Evolutionary conservation across 2,888 invertebrate genomes (phyloP).

Genomic region (Aphodius granarius): DNA sequence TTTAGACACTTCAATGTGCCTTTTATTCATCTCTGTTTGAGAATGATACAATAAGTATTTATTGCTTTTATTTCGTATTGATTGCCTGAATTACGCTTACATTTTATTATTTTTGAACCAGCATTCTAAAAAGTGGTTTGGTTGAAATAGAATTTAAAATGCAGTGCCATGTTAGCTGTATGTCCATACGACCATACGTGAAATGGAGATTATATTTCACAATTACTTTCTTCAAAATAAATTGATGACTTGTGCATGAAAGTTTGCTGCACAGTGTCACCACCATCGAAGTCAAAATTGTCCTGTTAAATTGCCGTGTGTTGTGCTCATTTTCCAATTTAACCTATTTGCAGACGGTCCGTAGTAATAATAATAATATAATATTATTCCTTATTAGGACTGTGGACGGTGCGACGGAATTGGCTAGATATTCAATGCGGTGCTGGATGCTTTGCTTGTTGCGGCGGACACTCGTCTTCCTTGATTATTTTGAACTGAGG

Average conservation of each 20-base stretch:
- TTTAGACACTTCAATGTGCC: no score
- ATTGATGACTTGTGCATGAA: background rate
- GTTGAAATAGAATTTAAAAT: no score
- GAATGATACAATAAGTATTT: no score
- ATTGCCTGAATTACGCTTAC: no score
- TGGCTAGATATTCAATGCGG: background rate
- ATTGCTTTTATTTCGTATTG: no score
- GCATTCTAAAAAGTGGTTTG: no score
- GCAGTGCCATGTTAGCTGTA: no score
- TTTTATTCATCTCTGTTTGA: no score
- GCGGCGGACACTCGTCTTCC: background rate
- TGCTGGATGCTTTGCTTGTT: background rate
- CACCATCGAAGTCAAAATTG: background rate
- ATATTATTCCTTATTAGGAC: slow-evolving; percentile 23
- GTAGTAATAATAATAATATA: slow-evolving; percentile 23
- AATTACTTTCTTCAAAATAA: background rate
- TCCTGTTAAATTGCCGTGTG: background rate
- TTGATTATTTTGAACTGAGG: background rate
- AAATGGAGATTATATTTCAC: background rate
- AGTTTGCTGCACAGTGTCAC: background rate
- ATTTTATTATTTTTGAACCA: no score
- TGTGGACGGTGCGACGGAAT: background rate
- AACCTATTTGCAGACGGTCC: slow-evolving; percentile 14
- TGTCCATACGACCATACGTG: no score
- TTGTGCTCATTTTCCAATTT: slow-evolving; percentile 26